phyloP scores from a whole-genome alignment of 2,888 invertebrate genomes.

The Didymodactylos carnosus region DNA sequence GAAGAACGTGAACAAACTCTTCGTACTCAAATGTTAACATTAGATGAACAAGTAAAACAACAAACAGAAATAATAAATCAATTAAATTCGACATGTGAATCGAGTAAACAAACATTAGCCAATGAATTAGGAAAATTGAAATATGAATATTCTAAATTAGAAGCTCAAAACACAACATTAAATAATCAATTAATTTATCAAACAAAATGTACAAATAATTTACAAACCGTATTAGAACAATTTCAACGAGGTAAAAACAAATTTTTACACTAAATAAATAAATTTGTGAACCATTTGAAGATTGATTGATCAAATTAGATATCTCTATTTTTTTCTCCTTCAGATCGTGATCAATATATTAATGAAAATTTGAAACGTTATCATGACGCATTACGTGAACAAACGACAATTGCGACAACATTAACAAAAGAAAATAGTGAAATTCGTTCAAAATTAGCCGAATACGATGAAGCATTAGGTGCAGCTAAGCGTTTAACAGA shows the following conservation, averaged over 20 bases:
- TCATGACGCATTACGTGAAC: neutral
- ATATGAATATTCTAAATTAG: neutral
- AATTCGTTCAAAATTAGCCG: neutral
- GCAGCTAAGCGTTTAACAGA: neutral
- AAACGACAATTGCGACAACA: neutral
- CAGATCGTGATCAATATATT: neutral
- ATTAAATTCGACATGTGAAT: neutral
- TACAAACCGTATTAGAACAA: constrained; percentile 8
- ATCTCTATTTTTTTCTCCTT: neutral
- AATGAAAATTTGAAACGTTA: neutral
- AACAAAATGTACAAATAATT: constrained; percentile 4
- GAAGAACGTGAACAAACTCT: constrained; percentile 8
- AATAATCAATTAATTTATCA: constrained; percentile 8
- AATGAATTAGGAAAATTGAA: neutral
- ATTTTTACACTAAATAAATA: neutral
- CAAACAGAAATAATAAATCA: constrained; percentile 1
- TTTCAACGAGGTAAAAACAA: constrained; percentile 4
- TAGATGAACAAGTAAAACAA: neutral
- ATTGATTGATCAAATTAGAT: too few species aligned
- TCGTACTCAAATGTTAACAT: neutral
- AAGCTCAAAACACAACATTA: neutral
- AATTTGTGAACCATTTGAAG: neutral
- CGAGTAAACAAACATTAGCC: neutral
- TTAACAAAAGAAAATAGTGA: neutral
- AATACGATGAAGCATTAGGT: neutral